phyloP scores from a whole-genome alignment of 2,797 vertebrate genomes.

The Malacoctenus gilli region DNA sequence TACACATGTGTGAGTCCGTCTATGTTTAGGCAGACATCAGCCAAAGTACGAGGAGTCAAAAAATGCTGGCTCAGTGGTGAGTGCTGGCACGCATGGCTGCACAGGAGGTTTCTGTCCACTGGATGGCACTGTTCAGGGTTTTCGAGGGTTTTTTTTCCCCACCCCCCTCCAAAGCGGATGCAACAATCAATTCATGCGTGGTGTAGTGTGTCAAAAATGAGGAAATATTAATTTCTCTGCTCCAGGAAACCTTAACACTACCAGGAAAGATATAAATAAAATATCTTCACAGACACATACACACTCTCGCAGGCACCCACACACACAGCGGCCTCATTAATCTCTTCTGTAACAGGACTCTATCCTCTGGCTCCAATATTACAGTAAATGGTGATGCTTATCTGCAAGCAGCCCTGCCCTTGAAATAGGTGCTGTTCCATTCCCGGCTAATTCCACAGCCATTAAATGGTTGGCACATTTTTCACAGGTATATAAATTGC shows the following conservation, averaged over 20 bases:
- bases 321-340: constrained; percentile 71
- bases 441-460: constrained; percentile 76
- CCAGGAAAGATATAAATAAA: constrained; percentile 79
- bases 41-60: constrained; percentile 30
- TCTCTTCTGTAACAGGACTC: constrained; percentile 79
- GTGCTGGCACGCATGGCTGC: constrained; percentile 20
- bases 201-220: constrained; percentile 70
- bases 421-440: constrained; percentile 78
- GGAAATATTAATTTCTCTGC: constrained; percentile 73
- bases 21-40: constrained; percentile 40
- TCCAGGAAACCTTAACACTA: constrained; percentile 74
- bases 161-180: constrained; percentile 30
- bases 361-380: constrained; percentile 78
- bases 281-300: constrained; percentile 62
- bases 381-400: constrained; percentile 82
- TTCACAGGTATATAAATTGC: constrained; percentile 77
- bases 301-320: constrained; percentile 36
- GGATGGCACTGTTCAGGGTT: constrained; percentile 67
- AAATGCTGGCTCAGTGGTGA: constrained; percentile 23
- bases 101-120: constrained; percentile 55
- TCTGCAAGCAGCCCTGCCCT: constrained; percentile 77
- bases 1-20: constrained; percentile 31
- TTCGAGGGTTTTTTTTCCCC: neutral
- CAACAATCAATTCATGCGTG: constrained; percentile 68
- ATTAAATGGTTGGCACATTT: constrained; percentile 77